phyloP scores from a whole-genome alignment of 2,888 invertebrate genomes.

The Drosophila limbata region DNA sequence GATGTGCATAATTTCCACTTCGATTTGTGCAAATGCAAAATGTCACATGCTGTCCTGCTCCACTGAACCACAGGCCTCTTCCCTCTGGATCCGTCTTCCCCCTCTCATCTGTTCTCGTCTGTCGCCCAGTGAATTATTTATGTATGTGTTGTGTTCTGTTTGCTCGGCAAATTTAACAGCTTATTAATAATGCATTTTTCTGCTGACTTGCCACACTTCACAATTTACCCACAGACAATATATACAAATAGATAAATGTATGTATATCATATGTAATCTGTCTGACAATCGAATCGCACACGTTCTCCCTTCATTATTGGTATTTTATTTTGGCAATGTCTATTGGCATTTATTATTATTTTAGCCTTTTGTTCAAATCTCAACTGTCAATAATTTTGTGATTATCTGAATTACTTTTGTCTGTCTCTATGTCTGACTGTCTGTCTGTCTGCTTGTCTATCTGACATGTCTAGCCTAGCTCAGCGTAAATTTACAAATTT shows the following conservation, averaged over 20 bases:
- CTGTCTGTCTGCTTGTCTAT: slow-evolving; percentile 15
- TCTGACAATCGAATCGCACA: slow-evolving; percentile 18
- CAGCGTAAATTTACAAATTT: slow-evolving; percentile 76
- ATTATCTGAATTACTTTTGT: slow-evolving; percentile 59
- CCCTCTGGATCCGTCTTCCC: background rate
- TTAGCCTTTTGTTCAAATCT: slow-evolving; percentile 46
- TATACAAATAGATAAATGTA: slow-evolving; percentile 1
- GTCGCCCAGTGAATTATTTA: slow-evolving; percentile 66
- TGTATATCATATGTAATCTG: slow-evolving; percentile 6
- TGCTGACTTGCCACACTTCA: slow-evolving; percentile 64
- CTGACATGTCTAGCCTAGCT: slow-evolving; percentile 54
- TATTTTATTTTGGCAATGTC: slow-evolving; percentile 48
- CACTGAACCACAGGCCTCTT: background rate
- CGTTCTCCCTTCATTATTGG: slow-evolving; percentile 14
- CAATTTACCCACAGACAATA: slow-evolving; percentile 29
- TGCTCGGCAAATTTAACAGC: slow-evolving; percentile 81
- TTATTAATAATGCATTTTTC: slow-evolving; percentile 77
- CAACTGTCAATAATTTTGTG: slow-evolving; percentile 67
- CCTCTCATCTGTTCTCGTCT: slow-evolving; percentile 12
- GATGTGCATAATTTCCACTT: slow-evolving; percentile 78
- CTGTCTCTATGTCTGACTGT: slow-evolving; percentile 29
- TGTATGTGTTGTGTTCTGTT: slow-evolving; percentile 70
- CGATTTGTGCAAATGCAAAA: slow-evolving; percentile 69
- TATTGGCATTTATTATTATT: slow-evolving; percentile 51
- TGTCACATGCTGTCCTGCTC: slow-evolving; percentile 37